Percentiles rank a stretch among this genome's conserved stretches.
These are phyloP conservation scores for Boulengeromyrus knoepffleri DNA, from an alignment of 2,113 vertebrate species.

Conservation along the genomic window DNA sequence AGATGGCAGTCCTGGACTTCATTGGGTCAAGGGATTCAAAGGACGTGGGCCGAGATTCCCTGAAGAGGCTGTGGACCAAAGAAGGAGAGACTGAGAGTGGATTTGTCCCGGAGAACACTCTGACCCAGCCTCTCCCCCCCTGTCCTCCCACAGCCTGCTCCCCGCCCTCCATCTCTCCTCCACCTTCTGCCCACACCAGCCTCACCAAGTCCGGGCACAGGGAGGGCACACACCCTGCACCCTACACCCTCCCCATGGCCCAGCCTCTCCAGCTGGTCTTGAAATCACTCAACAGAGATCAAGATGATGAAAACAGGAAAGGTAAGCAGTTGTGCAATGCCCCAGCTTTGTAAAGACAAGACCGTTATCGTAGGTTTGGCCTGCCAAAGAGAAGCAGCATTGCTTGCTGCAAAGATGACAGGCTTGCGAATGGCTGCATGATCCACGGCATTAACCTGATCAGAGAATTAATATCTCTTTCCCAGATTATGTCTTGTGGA, in stretches of 20 bases:
- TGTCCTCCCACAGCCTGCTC: conserved; percentile 48
- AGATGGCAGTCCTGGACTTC: conserved; percentile 67
- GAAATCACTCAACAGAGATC: conserved; percentile 63
- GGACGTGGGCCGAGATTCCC: conserved; percentile 52
- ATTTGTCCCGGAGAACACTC: conserved; percentile 41
- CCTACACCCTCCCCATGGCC: conserved; percentile 44
- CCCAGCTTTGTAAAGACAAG: neutral
- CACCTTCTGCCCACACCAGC: conserved; percentile 53
- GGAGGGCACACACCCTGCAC: conserved; percentile 51
- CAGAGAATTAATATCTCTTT: neutral
- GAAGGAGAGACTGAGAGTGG: conserved; percentile 44
- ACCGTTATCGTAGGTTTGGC: too few relatives aligned
- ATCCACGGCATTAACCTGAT: neutral
- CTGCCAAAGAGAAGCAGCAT: neutral
- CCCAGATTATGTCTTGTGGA: neutral
- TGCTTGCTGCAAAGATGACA: neutral
- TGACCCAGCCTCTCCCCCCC: conserved; percentile 49
- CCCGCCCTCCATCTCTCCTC: conserved; percentile 58
- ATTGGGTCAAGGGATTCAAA: conserved; percentile 41
- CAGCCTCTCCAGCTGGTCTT: conserved; percentile 68
- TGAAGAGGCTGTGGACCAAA: conserved; percentile 61
- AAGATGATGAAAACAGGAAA: conserved; percentile 58
- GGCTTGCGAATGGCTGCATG: neutral
- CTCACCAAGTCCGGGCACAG: conserved; percentile 59
- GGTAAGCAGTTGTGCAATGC: conserved; percentile 46